Base-by-base conservation (phyloP, 2,113 vertebrate genomes). In the Onychorhynchus coronatus region DNA sequence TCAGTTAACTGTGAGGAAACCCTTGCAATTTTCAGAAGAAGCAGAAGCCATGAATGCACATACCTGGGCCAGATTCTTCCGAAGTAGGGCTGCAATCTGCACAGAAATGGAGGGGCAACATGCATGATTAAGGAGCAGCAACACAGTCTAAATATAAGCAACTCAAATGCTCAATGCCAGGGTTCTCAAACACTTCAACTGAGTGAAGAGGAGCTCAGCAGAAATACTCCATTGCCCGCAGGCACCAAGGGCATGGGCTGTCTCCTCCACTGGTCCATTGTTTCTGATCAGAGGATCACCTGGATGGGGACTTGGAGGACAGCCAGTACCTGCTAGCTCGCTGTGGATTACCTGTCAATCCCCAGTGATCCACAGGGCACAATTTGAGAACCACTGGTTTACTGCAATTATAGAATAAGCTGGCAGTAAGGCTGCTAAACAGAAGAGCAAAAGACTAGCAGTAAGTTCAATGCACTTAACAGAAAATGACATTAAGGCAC, bases 41-140 rank as follows among this genome's bases (percentile, higher is more conserved):
- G 95, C 95, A 85, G 91, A 97, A 97, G 95, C 96, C 93, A 96
- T 77, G 97, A 97, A 91, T 95, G 98, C 95, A 98, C 99, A 98
- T 99, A 99, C 99, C 99, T 99, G 99, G 98, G 55, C 98, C 98
- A 78, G 98, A 97, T 97, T 99, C 99, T 98, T 99, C 99, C 81
- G 97, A 96, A 97, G 98, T 63, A 67, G 99, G 98, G 97, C 98
- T 99, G 98, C 98, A 98, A 99, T 99, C 99, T 99, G 99, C 98
- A 99, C 97, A 99, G 98, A 98, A 98, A 98, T 98, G 97, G 98
- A 98, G 99, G 98, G 97, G 98, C 97, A 95, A 99, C 99, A 98
- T 98, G 99, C 99, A 98, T 98, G 98, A 98, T 99, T 99, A 99
- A 98, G 98, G 96, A 97, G 98, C 97, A 96, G 98, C 97, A 98